Evolutionary conservation across 2,888 invertebrate genomes (phyloP), one percentile per base, ranked within the genome.

Genomic region (Lydus trimaculatus): DNA sequence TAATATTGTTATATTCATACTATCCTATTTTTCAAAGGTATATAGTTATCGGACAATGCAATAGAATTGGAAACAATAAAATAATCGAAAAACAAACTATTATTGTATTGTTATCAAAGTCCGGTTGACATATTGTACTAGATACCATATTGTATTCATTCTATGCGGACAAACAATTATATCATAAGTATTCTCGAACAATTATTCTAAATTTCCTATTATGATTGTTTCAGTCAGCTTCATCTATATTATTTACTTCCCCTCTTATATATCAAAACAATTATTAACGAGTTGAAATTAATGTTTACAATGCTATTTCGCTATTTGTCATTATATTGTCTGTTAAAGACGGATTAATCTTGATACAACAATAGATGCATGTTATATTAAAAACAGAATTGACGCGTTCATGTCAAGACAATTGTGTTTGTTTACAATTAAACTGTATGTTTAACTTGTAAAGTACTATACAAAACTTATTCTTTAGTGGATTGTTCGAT

Each of bases 311-410:
- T 59, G 65, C 66, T 67, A 65, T 68, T 70, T 67, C 64, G 65
- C 75, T 74, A 76, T 78, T 77, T 75, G 76, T 76, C 76, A 77
- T 76, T 74, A 43, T 73, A 72, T 77, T 76, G 75, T 78, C 76
- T 77, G 78, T 75, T 76, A 74, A 75, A 75, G 76, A 78, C 77
- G 72, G 73, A 77, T 77, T 78, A 78, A 78, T 78, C 76, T 74
- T 73, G 71, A 76, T 74, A 75, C n/a, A 75, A 75, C 76, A 76
- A 77, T 75, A 69, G 73, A 67, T 65, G 66, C 61, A 61, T 36
- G 39, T 62, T 61, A 43, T 58, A 31, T 48, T 67, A 52, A 36
- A 43, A 58, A 60, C 15, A 36, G 13, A 36, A 65, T 59, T 61
- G 65, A 61, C 67, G 65, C 67, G 65, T 71, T 67, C 36, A 60